Evolutionary conservation across 2,797 vertebrate genomes (phyloP), one percentile per base, ranked within the genome.

Genomic region (Eupleurogrammus muticus): DNA sequence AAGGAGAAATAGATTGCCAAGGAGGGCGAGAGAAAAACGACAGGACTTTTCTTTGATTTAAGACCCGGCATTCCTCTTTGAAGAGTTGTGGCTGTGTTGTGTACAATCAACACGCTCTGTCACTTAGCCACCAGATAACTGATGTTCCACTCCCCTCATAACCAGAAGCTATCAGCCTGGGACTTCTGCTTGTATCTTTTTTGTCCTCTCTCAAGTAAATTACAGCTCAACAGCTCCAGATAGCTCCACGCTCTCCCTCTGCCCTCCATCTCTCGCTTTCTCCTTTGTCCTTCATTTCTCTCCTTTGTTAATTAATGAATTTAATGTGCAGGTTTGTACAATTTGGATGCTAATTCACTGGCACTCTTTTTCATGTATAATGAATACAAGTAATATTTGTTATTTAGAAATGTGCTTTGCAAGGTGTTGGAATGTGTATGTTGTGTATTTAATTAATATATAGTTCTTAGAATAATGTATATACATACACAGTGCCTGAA

Each of bases 101-200:
- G 89, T 90, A 89, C 90, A 88, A 91, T 92, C 90, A 91, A 90
- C 84, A 87, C 48, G 80, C 85, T 88, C 84, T 93, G 93, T 94
- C 93, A 93, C 91, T 93, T 93, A 92, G 88, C 87, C 89, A 87
- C 73, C 86, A 89, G 89, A 93, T 93, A 93, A 94, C 90, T 88
- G 92, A 94, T 94, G 92, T 88, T 89, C 90, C 83, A 87, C 87
- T 92, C 87, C 83, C 81, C 82, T 91, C 92, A 92, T 93, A 94
- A 92, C 92, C 91, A 92, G 83, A 79, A 94, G 87, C 91, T 81
- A 93, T 94, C 92, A 88, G 90, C 92, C 90, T 91, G 90, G 73
- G 84, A 88, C 85, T 91, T 89, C 88, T 87, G 87, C 89, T 83
- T 88, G 83, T 87, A 91, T 91, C 86, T 86, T 89, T 83, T 82